Base-by-base conservation (phyloP, 1,140 invertebrate genomes). In the Lordiphosa mommai region DNA sequence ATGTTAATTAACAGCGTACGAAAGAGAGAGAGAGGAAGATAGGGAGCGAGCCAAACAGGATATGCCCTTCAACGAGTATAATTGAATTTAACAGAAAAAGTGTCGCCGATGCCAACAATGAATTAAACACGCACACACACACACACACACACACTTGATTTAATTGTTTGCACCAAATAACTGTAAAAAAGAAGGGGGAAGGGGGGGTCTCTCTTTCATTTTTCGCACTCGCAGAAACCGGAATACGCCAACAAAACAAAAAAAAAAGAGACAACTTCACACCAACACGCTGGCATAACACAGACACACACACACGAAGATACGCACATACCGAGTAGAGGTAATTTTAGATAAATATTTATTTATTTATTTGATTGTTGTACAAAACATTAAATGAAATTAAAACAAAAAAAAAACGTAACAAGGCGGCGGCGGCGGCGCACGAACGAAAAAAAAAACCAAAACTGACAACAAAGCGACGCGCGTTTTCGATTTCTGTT, bases 121-220 rank as follows among this genome's bases (percentile, higher is more conserved):
- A 70, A 70, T 70, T 49, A 29, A 64, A 48, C 38, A 50, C 36
- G 64, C 56, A 71, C 56, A 71, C 63, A 61, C 27, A 65, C 56
- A 46, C 23, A 55, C 13, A 32, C 34, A 52, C 12, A 17, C 46
- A 60, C 53, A 40, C 38, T 40, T 38, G 12, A 8, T 55, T 71
- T 67, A 70, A 82, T 61, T 74, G 47, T 82, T 76, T 76, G 71
- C 71, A 76, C 52, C 61, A 76, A 68, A 61, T 74, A 74, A 70
- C 56, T 69, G 59, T 80, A 70, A 80, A 52, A 71, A 52, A 41
- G 14, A 4, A 27, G n/a, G 20, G 20, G n/a, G 2, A 3, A 12
- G 5, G 27, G 43, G 9, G 52, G 50, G 34, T 34, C 16, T 52
- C 34, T 51, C 38, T 50, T 65, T 63, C 64, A 46, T 43, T 56